Percentiles rank a stretch among this genome's conserved stretches.
Conservation (phyloP, 2,113 vertebrate genomes). For the Trochalopteron elliotii region DNA sequence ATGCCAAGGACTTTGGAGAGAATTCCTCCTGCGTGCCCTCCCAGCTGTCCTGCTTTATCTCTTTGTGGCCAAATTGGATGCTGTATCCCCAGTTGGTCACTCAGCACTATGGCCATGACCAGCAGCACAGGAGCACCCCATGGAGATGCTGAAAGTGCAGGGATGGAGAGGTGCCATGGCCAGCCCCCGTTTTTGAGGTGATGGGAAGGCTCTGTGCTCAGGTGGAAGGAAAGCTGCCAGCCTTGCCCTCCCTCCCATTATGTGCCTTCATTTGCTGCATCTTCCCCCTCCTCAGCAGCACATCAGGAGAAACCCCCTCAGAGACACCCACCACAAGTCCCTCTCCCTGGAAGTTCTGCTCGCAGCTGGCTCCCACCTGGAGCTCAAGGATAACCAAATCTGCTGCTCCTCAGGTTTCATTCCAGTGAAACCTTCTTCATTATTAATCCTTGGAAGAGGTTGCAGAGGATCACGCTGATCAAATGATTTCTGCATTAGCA, state of each 20-base stretch:
- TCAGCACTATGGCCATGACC: fast-evolving
- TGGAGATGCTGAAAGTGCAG: fast-evolving
- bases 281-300: not conserved
- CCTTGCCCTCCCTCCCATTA: not conserved
- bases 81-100: not conserved
- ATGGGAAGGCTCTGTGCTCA: not conserved
- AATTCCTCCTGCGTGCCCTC: not conserved
- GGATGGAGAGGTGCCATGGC: fast-evolving
- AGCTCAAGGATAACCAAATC: not conserved
- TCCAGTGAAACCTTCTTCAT: not conserved
- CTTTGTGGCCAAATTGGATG: not conserved
- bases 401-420: not conserved
- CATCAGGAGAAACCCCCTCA: fast-evolving
- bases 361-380: not conserved
- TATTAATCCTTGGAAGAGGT: not conserved
- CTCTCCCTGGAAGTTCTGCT: not conserved
- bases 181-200: fast-evolving
- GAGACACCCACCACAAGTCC: not conserved
- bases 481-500: constrained; percentile 29
- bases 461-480: not conserved
- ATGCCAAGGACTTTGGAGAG: not conserved
- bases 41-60: not conserved
- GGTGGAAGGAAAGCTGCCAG: not conserved
- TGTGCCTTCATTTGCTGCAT: not conserved
- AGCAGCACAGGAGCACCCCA: not conserved